Base-by-base conservation (phyloP, 2,113 vertebrate genomes). In the Rana temporaria region DNA sequence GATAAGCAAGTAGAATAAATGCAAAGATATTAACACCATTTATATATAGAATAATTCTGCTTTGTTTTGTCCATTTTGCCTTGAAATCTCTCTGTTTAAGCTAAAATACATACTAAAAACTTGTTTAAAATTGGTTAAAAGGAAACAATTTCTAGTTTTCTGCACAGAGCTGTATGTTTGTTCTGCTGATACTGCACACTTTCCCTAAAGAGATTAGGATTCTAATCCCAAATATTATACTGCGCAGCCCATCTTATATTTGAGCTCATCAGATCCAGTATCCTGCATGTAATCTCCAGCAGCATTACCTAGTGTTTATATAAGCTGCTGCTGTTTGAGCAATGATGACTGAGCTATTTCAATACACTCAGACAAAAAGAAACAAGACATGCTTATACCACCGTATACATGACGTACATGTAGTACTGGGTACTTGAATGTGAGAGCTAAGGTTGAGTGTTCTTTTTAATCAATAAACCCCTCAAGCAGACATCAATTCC, bases 141-240 rank as follows among this genome's bases (percentile, higher is more conserved):
- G 38, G 42, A 26, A 80, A 42, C 38, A 30, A 38, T n/a, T 69
- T 53, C 17, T 68, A 88, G 85, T 34, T 71, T 38, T 85, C 48
- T 65, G 30, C 38, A 48, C 24, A 56, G 63, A 67, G 70, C 53
- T 75, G 16, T 67, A 26, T 56, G 86, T 68, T 66, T 71, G n/a
- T 90, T 94, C 89, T 96, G 96, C 96, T 98, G 96, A 97, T 93
- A 91, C 89, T 89, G 94, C 95, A 97, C 88, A 95, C 91, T 93
- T 92, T 91, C 90, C 90, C 93, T 96, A 96, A 99, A 96, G 95
- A 96, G 97, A 97, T 98, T 98, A 97, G 89, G 89, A 86, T 86
- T 90, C 90, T 97, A 97, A 98, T 98, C 95, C 94, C 89, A 96
- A 96, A 96, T 95, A 93, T 94, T 96, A 96, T 93, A 86, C 92